Evolutionary conservation across 2,888 invertebrate genomes (phyloP).

Genomic region (Drosophila borborema): DNA sequence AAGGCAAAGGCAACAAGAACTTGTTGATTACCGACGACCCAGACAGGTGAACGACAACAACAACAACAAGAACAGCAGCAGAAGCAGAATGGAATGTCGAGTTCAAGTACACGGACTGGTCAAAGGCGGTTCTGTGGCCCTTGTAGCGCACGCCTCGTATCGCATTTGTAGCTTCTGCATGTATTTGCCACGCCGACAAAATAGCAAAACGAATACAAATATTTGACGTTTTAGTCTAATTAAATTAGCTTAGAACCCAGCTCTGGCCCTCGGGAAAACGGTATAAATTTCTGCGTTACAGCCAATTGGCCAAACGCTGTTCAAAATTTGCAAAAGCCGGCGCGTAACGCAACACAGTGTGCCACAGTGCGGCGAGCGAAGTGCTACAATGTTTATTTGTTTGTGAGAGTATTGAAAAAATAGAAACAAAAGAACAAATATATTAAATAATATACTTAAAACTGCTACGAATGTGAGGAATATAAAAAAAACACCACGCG

Average conservation of each 20-base stretch:
- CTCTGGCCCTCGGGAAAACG: constrained; percentile 65
- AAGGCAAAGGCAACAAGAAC: constrained; percentile 35
- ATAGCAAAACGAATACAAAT: constrained; percentile 64
- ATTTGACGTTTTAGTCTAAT: constrained; percentile 82
- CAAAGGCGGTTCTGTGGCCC: constrained; percentile 29
- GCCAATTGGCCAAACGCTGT: constrained; percentile 43
- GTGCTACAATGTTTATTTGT: constrained; percentile 7
- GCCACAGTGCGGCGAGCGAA: constrained; percentile 28
- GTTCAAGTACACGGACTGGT: constrained; percentile 45
- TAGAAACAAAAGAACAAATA: background rate
- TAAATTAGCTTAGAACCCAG: constrained; percentile 72
- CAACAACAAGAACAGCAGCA: constrained; percentile 21
- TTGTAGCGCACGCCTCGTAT: constrained; percentile 10
- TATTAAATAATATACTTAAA: constrained; percentile 1
- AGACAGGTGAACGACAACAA: constrained; percentile 39
- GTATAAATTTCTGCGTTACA: constrained; percentile 70
- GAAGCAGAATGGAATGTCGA: constrained; percentile 8
- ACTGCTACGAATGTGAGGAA: constrained; percentile 10
- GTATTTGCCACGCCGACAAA: constrained; percentile 39
- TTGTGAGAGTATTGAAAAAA: background rate
- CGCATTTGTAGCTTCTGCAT: constrained; percentile 6
- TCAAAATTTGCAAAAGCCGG: constrained; percentile 54
- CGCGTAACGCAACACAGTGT: constrained; percentile 37
- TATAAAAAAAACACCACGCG: constrained; percentile 7
- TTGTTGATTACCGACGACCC: constrained; percentile 64